These are phyloP conservation scores for Cyclargus thomasi DNA, from an alignment of 1,140 invertebrate species.

Conservation along the genomic window DNA sequence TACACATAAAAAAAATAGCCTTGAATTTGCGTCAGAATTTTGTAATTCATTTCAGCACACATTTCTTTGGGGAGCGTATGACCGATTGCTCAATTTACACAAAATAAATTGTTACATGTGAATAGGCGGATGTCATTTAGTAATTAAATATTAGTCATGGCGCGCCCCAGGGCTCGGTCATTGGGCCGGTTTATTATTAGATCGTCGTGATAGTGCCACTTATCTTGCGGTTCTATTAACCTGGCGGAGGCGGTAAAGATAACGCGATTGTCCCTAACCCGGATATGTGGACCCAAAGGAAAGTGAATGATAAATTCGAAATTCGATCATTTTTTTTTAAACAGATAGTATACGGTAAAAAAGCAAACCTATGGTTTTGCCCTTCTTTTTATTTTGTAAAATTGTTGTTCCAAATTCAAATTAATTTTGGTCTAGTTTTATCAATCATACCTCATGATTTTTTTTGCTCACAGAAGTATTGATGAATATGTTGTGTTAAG, in stretches of 20 bases:
- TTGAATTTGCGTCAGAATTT: neutral
- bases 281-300: neutral
- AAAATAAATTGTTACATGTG: slow-evolving; percentile 8
- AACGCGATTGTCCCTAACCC: neutral
- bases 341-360: no score
- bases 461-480: neutral
- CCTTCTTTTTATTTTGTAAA: no score
- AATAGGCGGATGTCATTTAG: slow-evolving; percentile 7
- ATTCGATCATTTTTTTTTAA: no score
- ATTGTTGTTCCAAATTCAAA: no score
- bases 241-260: neutral
- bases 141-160: slow-evolving; percentile 11
- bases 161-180: slow-evolving; percentile 5
- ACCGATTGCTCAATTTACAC: neutral
- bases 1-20: no score
- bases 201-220: neutral
- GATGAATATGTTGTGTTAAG: neutral
- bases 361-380: no score
- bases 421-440: no score
- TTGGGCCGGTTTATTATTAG: slow-evolving; percentile 8
- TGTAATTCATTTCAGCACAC: neutral
- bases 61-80: neutral
- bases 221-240: slow-evolving; percentile 2
- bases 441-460: no score
- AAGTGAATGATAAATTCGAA: neutral